Evolutionary conservation across 92 coral and sea anemone species (phyloP).

Genomic region (Porites rus): DNA sequence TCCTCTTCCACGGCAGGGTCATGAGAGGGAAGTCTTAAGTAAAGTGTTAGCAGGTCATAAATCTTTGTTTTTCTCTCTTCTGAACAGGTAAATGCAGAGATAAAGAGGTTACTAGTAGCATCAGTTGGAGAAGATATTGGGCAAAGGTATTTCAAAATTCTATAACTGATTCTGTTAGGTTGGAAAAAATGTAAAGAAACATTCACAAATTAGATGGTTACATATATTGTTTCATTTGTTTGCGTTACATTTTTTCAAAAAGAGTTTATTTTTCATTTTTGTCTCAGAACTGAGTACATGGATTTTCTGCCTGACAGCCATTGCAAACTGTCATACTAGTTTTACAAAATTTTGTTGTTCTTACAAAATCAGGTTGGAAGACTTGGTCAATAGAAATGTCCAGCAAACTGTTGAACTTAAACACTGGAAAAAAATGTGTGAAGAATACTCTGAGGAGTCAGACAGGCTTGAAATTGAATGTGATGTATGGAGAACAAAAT

Average conservation of each 20-base stretch:
- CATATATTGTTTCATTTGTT: background rate
- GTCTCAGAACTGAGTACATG: background rate
- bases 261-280: background rate
- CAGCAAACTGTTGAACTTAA: conserved; percentile 83
- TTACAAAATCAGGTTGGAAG: conserved; percentile 73
- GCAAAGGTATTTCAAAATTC: conserved; percentile 53
- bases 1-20: no score
- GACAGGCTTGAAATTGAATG: conserved; percentile 96
- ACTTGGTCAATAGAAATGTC: conserved; percentile 74
- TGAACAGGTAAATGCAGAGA: conserved; percentile 87
- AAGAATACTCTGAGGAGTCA: conserved; percentile 92
- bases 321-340: no score
- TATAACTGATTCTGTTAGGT: no score
- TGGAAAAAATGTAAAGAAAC: no score
- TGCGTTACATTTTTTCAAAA: background rate
- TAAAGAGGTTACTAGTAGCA: conserved; percentile 93
- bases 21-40: background rate
- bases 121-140: conserved; percentile 96
- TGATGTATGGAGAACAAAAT: conserved; percentile 99
- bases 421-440: conserved; percentile 84
- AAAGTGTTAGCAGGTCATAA: background rate
- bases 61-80: no score
- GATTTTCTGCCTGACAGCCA: background rate
- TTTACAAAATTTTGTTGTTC: background rate
- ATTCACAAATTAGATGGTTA: no score